A percentile compares a stretch with the other conserved stretches of the same genome.
phyloP scores from a whole-genome alignment of 2,113 vertebrate genomes.

The Parus major region DNA sequence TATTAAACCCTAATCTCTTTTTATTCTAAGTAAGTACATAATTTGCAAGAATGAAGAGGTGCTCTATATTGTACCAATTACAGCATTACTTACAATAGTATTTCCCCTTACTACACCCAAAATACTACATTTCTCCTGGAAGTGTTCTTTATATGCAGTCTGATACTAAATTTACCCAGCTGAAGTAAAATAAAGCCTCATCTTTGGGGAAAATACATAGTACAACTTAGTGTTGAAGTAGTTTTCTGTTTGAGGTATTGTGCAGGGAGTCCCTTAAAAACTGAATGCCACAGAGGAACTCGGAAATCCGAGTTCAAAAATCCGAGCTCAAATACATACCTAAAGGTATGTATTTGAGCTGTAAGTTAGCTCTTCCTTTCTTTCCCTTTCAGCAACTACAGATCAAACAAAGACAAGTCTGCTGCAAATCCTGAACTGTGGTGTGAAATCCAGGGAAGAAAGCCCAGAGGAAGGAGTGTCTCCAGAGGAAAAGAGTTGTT shows the following conservation, averaged over 20 bases:
- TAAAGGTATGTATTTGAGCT: neutral
- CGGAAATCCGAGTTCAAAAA: neutral
- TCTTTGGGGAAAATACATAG: neutral
- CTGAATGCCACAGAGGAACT: neutral
- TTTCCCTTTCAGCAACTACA: slow-evolving; percentile 36
- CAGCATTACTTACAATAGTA: neutral
- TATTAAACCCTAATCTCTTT: neutral
- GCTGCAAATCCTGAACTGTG: slow-evolving; percentile 54
- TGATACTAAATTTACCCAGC: neutral
- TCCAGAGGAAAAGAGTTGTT: slow-evolving; percentile 18
- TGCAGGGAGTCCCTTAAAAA: neutral
- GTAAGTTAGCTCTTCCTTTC: neutral
- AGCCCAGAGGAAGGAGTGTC: slow-evolving; percentile 13
- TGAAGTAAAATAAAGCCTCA: neutral
- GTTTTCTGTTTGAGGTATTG: neutral
- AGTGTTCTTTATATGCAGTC: neutral
- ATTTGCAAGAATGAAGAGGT: neutral
- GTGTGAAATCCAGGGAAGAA: neutral
- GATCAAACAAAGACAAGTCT: slow-evolving; percentile 76
- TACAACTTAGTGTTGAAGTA: neutral
- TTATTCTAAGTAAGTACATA: neutral
- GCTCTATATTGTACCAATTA: neutral
- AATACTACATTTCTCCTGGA: neutral
- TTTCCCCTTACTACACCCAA: neutral
- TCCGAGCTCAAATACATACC: no score